phyloP scores from a whole-genome alignment of 2,888 invertebrate species.

The Acronicta psi region DNA sequence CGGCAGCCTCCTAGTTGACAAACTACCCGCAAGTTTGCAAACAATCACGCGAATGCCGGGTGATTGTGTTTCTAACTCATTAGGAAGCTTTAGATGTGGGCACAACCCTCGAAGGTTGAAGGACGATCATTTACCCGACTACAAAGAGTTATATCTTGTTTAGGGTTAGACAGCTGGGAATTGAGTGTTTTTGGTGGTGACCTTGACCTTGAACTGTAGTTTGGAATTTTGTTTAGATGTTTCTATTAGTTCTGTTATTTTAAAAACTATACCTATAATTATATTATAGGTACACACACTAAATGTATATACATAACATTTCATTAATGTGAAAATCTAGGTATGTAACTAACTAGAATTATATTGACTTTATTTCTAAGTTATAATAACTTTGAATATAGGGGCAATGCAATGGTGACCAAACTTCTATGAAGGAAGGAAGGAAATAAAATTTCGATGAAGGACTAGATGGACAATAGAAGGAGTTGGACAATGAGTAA shows the following conservation, averaged over 20 bases:
- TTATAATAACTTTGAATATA: too few relatives aligned
- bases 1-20: constrained; percentile 42
- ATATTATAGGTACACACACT: too few relatives aligned
- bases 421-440: too few relatives aligned
- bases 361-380: too few relatives aligned
- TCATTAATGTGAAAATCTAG: too few relatives aligned
- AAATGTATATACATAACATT: too few relatives aligned
- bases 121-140: constrained; percentile 15
- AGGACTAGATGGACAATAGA: too few relatives aligned
- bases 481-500: too few relatives aligned
- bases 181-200: neutral
- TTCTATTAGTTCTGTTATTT: neutral
- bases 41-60: constrained; percentile 61
- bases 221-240: neutral
- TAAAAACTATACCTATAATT: neutral
- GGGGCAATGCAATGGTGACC: too few relatives aligned
- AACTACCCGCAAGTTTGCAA: constrained; percentile 46
- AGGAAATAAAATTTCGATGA: too few relatives aligned
- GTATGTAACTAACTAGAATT: too few relatives aligned
- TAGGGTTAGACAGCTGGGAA: neutral
- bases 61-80: constrained; percentile 68
- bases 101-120: constrained; percentile 17
- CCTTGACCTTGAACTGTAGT: neutral
- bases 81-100: constrained; percentile 45
- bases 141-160: constrained; percentile 1